These are phyloP conservation scores for Papilio machaon DNA, from an alignment of 1,140 invertebrate species.

Conservation along the genomic window DNA sequence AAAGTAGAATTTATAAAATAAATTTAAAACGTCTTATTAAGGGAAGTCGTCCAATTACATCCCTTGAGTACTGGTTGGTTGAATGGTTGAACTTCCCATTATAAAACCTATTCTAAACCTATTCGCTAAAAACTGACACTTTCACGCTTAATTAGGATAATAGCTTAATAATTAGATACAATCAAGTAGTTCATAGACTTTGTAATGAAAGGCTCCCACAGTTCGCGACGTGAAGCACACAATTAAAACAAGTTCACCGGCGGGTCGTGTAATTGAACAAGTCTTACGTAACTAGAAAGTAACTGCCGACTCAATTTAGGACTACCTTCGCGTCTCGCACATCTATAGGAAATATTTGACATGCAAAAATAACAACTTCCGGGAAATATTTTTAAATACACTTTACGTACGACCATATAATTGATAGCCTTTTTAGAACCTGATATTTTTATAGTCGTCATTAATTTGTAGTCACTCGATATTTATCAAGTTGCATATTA, in stretches of 20 bases:
- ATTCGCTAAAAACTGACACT: neutral
- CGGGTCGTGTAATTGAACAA: slow-evolving; percentile 62
- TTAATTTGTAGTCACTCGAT: neutral
- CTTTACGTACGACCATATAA: neutral
- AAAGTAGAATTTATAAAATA: neutral
- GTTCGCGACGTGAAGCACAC: slow-evolving; percentile 45
- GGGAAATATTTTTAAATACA: neutral
- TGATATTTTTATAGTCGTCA: neutral
- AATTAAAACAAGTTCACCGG: slow-evolving; percentile 58
- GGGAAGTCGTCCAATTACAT: neutral
- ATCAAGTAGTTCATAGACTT: slow-evolving; percentile 26
- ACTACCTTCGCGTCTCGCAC: slow-evolving; percentile 50
- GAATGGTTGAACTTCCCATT: neutral
- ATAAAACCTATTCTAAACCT: neutral
- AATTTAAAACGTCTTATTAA: neutral
- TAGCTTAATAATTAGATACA: slow-evolving; percentile 29
- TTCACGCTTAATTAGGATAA: slow-evolving; percentile 16
- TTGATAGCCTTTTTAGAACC: neutral
- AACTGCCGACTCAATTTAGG: slow-evolving; percentile 46
- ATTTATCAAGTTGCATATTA: neutral
- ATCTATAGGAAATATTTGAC: slow-evolving; percentile 46
- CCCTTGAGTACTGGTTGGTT: neutral
- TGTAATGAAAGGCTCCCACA: slow-evolving; percentile 20
- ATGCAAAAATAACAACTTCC: slow-evolving; percentile 41
- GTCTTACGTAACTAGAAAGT: slow-evolving; percentile 77